Evolutionary conservation across 30 jellyfish, hydroid and myxozoan genomes (phyloP).

Genomic region (Sanderia malayensis): DNA sequence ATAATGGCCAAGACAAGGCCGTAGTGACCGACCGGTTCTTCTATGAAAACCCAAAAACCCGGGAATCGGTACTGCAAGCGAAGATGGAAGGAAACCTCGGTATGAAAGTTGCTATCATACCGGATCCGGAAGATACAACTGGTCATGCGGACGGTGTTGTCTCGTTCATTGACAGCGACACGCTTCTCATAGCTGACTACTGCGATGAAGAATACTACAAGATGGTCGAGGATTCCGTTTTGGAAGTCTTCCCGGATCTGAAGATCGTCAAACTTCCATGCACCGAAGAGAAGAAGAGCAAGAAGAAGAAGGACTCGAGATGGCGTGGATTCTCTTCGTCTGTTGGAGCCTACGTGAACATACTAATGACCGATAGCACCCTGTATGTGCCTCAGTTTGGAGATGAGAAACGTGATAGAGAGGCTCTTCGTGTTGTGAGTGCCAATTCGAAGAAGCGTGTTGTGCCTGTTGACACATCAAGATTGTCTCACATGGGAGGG

Average conservation of each 20-base stretch:
- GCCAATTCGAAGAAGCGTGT: slow-evolving; percentile 35
- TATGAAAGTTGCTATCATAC: slow-evolving; percentile 54
- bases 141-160: slow-evolving; percentile 74
- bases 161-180: slow-evolving; percentile 52
- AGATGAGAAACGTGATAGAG: slow-evolving; percentile 12
- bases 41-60: slow-evolving; percentile 20
- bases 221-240: slow-evolving; percentile 38
- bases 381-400: slow-evolving; percentile 55
- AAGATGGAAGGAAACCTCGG: slow-evolving; percentile 24
- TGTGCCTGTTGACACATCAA: slow-evolving; percentile 43
- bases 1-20: slow-evolving; percentile 56
- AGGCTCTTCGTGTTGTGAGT: slow-evolving; percentile 29
- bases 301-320: slow-evolving; percentile 16
- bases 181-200: slow-evolving; percentile 48
- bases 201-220: slow-evolving; percentile 46
- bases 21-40: slow-evolving; percentile 42
- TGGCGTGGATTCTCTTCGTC: slow-evolving; percentile 59
- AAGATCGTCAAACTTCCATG: slow-evolving; percentile 44
- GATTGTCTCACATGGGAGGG: slow-evolving; percentile 66
- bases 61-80: slow-evolving; percentile 22
- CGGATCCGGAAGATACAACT: slow-evolving; percentile 67
- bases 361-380: slow-evolving; percentile 49
- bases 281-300: slow-evolving; percentile 32
- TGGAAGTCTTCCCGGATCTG: slow-evolving; percentile 44
- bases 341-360: slow-evolving; percentile 57